A percentile compares a stretch with the other conserved stretches of the same genome.
phyloP scores from a whole-genome alignment of 2,888 invertebrate genomes.

The Octodonta nipae region DNA sequence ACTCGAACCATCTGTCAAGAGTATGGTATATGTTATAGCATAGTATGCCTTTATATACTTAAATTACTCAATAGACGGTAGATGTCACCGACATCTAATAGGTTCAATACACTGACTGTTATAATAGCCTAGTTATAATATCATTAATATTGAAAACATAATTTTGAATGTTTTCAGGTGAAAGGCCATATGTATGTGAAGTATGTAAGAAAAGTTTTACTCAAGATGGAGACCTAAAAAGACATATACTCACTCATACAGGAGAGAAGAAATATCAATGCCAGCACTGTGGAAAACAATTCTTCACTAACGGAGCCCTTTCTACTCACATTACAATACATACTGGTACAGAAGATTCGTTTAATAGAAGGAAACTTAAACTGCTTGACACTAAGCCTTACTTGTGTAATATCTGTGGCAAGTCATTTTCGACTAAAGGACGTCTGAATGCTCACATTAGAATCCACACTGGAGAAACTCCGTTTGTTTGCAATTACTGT shows the following conservation, averaged over 20 bases:
- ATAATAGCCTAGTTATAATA: too few species aligned
- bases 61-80: too few species aligned
- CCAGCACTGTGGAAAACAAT: constrained; percentile 12
- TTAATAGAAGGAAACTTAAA: not conserved
- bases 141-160: too few species aligned
- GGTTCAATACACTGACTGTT: too few species aligned
- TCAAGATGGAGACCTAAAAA: constrained; percentile 13
- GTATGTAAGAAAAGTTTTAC: constrained; percentile 12
- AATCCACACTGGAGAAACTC: constrained; percentile 11
- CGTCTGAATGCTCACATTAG: constrained; percentile 16
- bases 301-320: constrained; percentile 10
- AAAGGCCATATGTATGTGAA: constrained; percentile 13
- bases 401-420: constrained; percentile 18
- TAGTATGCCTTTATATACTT: too few species aligned
- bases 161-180: too few species aligned
- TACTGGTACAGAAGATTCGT: constrained; percentile 2
- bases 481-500: constrained; percentile 10
- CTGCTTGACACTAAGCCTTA: constrained; percentile 4
- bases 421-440: constrained; percentile 19
- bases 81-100: too few species aligned
- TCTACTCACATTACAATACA: constrained; percentile 8
- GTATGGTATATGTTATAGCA: too few species aligned
- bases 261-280: constrained; percentile 5
- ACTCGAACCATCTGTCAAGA: too few species aligned
- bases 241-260: constrained; percentile 6